These are phyloP conservation scores for Nyctibius grandis DNA, from an alignment of 2,797 vertebrate species.

Conservation along the genomic window DNA sequence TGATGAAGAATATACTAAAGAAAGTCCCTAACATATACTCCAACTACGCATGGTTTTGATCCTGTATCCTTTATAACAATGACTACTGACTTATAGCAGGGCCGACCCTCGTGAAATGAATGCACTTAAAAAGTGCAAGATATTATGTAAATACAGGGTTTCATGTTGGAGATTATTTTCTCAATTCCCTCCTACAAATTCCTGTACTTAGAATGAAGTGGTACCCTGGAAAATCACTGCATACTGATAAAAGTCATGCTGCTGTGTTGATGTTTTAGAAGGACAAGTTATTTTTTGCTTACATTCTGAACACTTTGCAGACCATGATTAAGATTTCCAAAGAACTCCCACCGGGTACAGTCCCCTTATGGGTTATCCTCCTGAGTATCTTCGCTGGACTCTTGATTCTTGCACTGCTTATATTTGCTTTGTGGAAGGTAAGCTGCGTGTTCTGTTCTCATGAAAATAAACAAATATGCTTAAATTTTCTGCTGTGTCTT, in stretches of 20 bases:
- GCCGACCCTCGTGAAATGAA: background rate
- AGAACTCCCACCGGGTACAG: conserved; percentile 79
- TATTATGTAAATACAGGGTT: background rate
- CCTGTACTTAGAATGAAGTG: background rate
- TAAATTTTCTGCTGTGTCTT: background rate
- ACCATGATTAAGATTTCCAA: conserved; percentile 89
- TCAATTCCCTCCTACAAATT: background rate
- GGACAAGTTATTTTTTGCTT: background rate
- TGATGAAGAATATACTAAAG: background rate
- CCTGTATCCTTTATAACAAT: background rate
- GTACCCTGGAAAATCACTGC: background rate
- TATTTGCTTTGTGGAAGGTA: conserved; percentile 96
- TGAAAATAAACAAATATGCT: background rate
- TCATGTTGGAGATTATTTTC: background rate
- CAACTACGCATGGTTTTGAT: background rate
- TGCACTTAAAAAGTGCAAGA: background rate
- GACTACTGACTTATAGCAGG: background rate
- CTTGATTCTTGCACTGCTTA: conserved; percentile 89
- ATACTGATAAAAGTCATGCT: background rate
- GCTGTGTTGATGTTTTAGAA: background rate
- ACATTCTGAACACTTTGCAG: conserved; percentile 70
- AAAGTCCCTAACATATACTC: background rate
- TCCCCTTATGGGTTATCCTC: conserved; percentile 93
- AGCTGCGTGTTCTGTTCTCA: background rate
- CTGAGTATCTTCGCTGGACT: conserved; percentile 91